Evolutionary conservation across 1,140 invertebrate genomes (phyloP), one percentile per base, ranked within the genome.

Genomic region (Cotesia typhae): DNA sequence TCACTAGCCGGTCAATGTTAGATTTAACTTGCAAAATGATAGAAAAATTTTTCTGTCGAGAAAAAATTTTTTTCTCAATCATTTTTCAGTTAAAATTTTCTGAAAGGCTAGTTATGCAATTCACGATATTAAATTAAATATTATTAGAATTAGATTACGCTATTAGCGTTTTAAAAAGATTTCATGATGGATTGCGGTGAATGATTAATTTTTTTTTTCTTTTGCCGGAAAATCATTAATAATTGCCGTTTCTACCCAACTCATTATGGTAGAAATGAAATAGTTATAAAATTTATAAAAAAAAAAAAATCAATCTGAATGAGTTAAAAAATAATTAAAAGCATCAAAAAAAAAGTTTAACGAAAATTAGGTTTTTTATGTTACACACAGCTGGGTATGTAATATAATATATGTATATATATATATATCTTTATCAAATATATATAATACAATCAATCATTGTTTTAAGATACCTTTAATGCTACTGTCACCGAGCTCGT

Each of bases 341-440:
- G 61, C 61, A 71, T 71, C 65, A 65, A 65, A 71, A 36, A 65
- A 71, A 47, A 47, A 47, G 10, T 28, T 53, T 41, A 73, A 73
- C 53, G 52, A 7, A 70, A 74, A 74, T 72, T 75, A 65, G 63
- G 63, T 75, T 72, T 63, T 28, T 86, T 75, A 86, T 86, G 85
- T 87, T 87, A 87, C 85, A 87, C 85, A 87, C 84, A 87, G 84
- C 85, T 86, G 81, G 81, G 85, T 84, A 86, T 86, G 80, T 86
- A 86, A 86, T 85, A 81, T 80, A 74, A 71, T 78, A 81, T 81
- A 76, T 81, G 83, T 47, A 10, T 47, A 47, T 41, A 47, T 41
- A 47, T 41, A 41, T 47, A 47, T 47, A 47, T 28, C 28, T 47
- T 47, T 47, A 9, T 47, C 6, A 47, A 47, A 47, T 47, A 47